These are phyloP conservation scores for Xylophagus ater DNA, from an alignment of 2,888 invertebrate species.

Conservation along the genomic window DNA sequence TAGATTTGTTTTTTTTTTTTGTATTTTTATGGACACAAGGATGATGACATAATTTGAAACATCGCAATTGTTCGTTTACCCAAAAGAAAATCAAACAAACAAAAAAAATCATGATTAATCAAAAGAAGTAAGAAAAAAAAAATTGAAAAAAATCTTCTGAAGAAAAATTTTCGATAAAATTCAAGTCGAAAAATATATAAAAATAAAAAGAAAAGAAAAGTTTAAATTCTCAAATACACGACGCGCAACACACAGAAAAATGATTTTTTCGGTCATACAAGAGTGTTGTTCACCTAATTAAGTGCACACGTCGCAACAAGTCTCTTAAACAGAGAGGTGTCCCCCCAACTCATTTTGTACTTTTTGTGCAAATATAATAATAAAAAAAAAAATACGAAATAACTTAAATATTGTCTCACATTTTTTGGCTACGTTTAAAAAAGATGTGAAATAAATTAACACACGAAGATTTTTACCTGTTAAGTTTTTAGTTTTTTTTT, in stretches of 20 bases:
- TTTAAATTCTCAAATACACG: too few relatives aligned
- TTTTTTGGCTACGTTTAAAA: not conserved
- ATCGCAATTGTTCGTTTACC: too few relatives aligned
- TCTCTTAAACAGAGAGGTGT: constrained; percentile 4
- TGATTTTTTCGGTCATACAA: not conserved
- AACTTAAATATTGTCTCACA: constrained; percentile 6
- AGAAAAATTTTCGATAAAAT: not conserved
- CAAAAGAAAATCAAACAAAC: too few relatives aligned
- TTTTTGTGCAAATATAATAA: constrained; percentile 12
- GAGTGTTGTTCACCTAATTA: constrained; percentile 12
- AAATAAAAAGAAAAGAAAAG: too few relatives aligned
- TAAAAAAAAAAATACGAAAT: constrained; percentile 11
- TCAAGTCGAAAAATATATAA: not conserved
- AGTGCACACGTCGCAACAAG: constrained; percentile 12
- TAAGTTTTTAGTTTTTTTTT: not conserved
- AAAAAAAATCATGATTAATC: too few relatives aligned
- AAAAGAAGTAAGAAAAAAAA: too few relatives aligned
- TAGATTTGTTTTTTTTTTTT: too few relatives aligned
- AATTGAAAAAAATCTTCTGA: too few relatives aligned
- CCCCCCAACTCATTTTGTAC: constrained; percentile 6
- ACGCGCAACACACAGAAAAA: not conserved
- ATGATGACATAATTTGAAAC: too few relatives aligned
- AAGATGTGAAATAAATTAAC: not conserved
- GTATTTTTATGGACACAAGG: too few relatives aligned
- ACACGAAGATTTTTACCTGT: not conserved